Percentiles rank a stretch among this genome's conserved stretches.
phyloP scores from a whole-genome alignment of 1,140 invertebrate genomes.

The honey bee (Apis mellifera) region Amel_HAv3.1 CM009938.2:5728501-5729000 shows the following conservation, averaged over 20 bases:
- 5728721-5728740: not conserved
- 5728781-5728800: constrained; percentile 39
- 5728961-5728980: constrained; percentile 36
- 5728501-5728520: too few species aligned
- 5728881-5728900: constrained; percentile 39
- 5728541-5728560: not conserved
- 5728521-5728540: too few species aligned
- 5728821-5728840: constrained; percentile 34
- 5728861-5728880: not conserved
- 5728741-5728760: not conserved
- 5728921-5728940: not conserved
- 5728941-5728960: not conserved
- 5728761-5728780: constrained; percentile 19
- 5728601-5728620: not conserved
- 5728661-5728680: not conserved
- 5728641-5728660: not conserved
- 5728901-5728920: constrained; percentile 15
- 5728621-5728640: not conserved
- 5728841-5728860: constrained; percentile 2
- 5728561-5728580: not conserved
- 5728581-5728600: not conserved
- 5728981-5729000: not conserved
- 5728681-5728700: constrained; percentile 10
- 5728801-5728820: constrained; percentile 23
- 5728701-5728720: constrained; percentile 4